These are phyloP conservation scores for Drosophila willistoni DNA, from an alignment of 1,140 invertebrate species.

Conservation along the genomic window DNA sequence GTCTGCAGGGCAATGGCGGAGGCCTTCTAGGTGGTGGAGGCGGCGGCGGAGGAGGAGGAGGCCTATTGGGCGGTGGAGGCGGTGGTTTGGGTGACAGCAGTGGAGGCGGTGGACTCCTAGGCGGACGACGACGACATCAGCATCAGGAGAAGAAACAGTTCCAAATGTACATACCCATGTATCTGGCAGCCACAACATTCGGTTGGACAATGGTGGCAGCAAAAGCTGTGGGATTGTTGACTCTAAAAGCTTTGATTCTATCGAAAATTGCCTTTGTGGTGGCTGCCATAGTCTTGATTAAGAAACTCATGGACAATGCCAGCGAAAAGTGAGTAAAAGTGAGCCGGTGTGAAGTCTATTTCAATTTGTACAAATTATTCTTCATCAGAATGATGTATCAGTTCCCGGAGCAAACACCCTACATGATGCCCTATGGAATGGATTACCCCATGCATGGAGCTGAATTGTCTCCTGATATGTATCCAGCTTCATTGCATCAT, in stretches of 20 bases:
- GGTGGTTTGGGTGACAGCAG: slow-evolving; percentile 48
- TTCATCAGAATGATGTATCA: slow-evolving; percentile 73
- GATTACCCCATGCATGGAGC: slow-evolving; percentile 73
- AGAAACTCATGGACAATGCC: slow-evolving; percentile 85
- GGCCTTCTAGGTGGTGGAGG: slow-evolving; percentile 24
- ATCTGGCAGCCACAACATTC: slow-evolving; percentile 86
- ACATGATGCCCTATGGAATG: slow-evolving; percentile 82
- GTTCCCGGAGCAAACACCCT: slow-evolving; percentile 78
- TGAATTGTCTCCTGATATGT: slow-evolving; percentile 64
- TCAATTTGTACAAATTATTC: too few relatives aligned
- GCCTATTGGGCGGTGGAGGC: slow-evolving; percentile 32
- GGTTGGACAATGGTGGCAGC: slow-evolving; percentile 85
- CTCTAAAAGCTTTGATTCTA: slow-evolving; percentile 86
- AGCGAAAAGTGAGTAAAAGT: slow-evolving; percentile 67
- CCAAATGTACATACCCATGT: slow-evolving; percentile 85
- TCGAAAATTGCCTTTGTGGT: slow-evolving; percentile 86
- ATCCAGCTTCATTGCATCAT: slow-evolving; percentile 59
- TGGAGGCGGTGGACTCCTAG: slow-evolving; percentile 83
- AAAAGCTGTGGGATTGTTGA: slow-evolving; percentile 85
- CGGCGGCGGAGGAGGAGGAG: slow-evolving; percentile 35
- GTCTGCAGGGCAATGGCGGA: slow-evolving; percentile 62
- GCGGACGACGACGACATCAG: slow-evolving; percentile 54
- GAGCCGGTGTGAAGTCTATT: too few relatives aligned
- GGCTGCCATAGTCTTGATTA: slow-evolving; percentile 85
- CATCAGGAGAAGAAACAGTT: slow-evolving; percentile 84